Evolutionary conservation across 2,888 invertebrate genomes (phyloP).

Genomic region (Thera britannica): DNA sequence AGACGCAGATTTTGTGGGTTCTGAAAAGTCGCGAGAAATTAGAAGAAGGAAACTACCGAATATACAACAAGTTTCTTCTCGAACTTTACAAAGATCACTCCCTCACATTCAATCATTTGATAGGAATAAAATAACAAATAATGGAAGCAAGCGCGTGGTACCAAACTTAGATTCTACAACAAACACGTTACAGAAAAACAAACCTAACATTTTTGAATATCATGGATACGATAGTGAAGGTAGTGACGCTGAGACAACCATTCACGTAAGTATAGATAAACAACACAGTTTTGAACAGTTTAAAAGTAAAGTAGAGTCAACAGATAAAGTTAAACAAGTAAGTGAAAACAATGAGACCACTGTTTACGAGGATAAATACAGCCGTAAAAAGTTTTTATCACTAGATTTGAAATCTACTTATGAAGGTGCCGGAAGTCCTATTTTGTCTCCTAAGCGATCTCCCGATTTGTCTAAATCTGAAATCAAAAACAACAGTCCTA

Average conservation of each 20-base stretch:
- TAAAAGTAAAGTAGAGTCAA: conserved; percentile 35
- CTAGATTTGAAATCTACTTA: conserved; percentile 66
- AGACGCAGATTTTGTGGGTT: conserved; percentile 41
- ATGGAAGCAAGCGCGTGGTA: conserved; percentile 6
- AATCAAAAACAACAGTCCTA: conserved; percentile 29
- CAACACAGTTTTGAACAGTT: conserved; percentile 54
- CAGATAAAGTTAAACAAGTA: conserved; percentile 33
- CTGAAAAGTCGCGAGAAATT: conserved; percentile 35
- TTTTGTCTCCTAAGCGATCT: conserved; percentile 38
- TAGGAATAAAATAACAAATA: conserved; percentile 21
- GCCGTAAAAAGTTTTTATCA: conserved; percentile 62
- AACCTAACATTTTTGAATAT: conserved; percentile 59
- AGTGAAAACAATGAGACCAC: conserved; percentile 29
- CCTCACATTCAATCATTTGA: conserved; percentile 47
- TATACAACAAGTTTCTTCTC: conserved; percentile 43
- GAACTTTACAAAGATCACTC: conserved; percentile 45
- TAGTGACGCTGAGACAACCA: conserved; percentile 81
- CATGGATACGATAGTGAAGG: conserved; percentile 83
- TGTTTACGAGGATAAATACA: conserved; percentile 37
- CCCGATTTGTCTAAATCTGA: conserved; percentile 42
- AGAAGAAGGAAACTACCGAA: conserved; percentile 52
- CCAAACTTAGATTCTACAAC: conserved; percentile 12
- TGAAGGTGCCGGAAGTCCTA: conserved; percentile 43
- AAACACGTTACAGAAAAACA: conserved; percentile 36
- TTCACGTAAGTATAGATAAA: conserved; percentile 74